Base-by-base conservation (phyloP, 2,113 vertebrate genomes). In the Hypanus sabinus region DNA sequence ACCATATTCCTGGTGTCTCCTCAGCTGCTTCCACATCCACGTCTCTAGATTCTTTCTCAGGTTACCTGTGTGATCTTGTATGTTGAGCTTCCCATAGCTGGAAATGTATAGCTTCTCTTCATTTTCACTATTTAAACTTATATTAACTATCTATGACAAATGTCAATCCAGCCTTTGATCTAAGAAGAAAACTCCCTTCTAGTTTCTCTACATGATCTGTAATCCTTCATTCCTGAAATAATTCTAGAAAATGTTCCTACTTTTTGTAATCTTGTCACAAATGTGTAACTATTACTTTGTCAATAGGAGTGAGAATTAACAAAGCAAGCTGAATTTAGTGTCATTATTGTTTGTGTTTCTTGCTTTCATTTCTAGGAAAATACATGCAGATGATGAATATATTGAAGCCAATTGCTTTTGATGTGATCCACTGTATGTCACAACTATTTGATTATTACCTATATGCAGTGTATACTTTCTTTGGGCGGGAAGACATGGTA, bases 361-460 rank as follows among this genome's bases (percentile, higher is more conserved):
- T 95, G 1, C 94, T 6, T 75, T 95, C 38, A 6, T 90, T 96
- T 95, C 81, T 96, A 99, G 99, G 99, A 20, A 99, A 98, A 95
- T 99, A 99, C 94, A 99, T 99, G 98, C 99, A 99, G 96, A 99
- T 99, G 99, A 99, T 99, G 99, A 99, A 97, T 95, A 99, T 99
- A 94, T 96, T 99, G 95, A 99, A 99, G 94, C 99, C 99, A 9
- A 99, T 99, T 94, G 98, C 99, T 94, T 99, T 99, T 94, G 99
- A 99, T 94, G 99, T 99, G 95, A 99, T 99, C 95, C 99, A 99
- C 96, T 99, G 98, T 94, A 98, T 99, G 96, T 99, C 99, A 0
- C 99, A 99, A 96, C 97, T 99, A 70, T 99, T 99, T 90, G 99
- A 99, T 96, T 99, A 99, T 95, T 99, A 99, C 95, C 96, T 99